Evolutionary conservation across 1,140 invertebrate genomes (phyloP).

Genomic region (Sinella curviseta): DNA sequence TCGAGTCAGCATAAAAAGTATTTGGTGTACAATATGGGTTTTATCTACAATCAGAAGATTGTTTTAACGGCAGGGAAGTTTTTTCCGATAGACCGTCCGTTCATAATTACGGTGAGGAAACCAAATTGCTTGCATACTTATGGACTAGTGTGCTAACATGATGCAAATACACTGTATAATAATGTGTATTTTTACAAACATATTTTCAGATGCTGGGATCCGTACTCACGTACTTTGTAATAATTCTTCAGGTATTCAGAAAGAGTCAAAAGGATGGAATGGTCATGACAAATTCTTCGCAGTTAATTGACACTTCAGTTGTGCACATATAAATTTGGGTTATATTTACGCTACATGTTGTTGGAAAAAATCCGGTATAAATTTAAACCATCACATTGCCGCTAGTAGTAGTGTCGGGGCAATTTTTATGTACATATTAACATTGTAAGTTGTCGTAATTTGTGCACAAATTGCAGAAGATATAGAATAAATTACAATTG

Average conservation of each 20-base stretch:
- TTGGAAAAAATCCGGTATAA: too few species aligned
- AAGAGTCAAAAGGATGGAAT: too few species aligned
- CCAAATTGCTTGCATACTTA: not conserved
- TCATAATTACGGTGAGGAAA: conserved; percentile 43
- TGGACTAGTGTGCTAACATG: not conserved
- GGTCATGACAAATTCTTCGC: too few species aligned
- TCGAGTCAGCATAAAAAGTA: conserved; percentile 41
- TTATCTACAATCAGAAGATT: conserved; percentile 37
- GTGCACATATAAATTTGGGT: too few species aligned
- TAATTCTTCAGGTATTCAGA: conserved; percentile 47
- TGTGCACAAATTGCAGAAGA: too few species aligned
- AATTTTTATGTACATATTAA: too few species aligned
- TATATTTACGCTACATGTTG: too few species aligned
- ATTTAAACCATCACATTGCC: too few species aligned
- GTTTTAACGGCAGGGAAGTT: conserved; percentile 45
- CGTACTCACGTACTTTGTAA: conserved; percentile 48
- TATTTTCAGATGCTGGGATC: conserved; percentile 44
- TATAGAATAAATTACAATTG: too few species aligned
- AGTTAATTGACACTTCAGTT: too few species aligned
- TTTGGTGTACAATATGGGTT: conserved; percentile 37
- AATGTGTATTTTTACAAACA: not conserved
- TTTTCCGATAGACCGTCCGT: conserved; percentile 43
- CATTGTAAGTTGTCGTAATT: too few species aligned
- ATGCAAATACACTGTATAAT: not conserved
- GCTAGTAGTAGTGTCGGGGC: too few species aligned